Evolutionary conservation across 2,113 vertebrate species (phyloP).

Genomic region (Rhagologus leucostigma): DNA sequence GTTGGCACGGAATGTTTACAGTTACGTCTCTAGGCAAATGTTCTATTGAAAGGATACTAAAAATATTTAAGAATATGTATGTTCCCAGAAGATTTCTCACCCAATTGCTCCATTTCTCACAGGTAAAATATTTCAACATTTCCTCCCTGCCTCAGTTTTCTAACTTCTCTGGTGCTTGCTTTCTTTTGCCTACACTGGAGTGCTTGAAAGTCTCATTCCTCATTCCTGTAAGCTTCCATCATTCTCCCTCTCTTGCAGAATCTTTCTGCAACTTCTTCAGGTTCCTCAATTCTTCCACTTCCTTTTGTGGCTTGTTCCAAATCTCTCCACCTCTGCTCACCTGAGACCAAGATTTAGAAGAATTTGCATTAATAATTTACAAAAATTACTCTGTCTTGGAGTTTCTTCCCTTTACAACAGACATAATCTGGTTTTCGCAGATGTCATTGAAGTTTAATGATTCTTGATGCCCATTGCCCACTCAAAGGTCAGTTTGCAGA

Average conservation of each 20-base stretch:
- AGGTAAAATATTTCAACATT: background rate
- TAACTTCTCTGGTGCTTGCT: background rate
- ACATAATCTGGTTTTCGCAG: background rate
- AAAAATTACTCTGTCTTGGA: background rate
- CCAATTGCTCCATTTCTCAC: background rate
- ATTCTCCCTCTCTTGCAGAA: background rate
- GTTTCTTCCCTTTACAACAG: background rate
- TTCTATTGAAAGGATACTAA: background rate
- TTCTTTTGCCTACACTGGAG: background rate
- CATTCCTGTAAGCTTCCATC: background rate
- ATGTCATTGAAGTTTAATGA: background rate
- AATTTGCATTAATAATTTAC: background rate
- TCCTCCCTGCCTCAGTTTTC: background rate
- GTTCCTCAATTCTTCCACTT: background rate
- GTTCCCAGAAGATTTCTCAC: background rate
- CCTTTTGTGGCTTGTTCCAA: background rate
- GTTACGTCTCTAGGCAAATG: background rate
- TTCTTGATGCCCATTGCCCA: background rate
- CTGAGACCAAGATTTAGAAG: background rate
- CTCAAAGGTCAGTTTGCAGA: background rate
- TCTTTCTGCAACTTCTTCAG: background rate
- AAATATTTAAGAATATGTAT: background rate
- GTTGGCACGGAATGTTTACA: background rate
- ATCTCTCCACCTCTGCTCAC: background rate
- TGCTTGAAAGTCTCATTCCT: background rate